Percentiles rank a stretch among this genome's conserved stretches.
Evolutionary conservation across 2,888 invertebrate species (phyloP).

Genomic region (Ectobius pallidus): DNA sequence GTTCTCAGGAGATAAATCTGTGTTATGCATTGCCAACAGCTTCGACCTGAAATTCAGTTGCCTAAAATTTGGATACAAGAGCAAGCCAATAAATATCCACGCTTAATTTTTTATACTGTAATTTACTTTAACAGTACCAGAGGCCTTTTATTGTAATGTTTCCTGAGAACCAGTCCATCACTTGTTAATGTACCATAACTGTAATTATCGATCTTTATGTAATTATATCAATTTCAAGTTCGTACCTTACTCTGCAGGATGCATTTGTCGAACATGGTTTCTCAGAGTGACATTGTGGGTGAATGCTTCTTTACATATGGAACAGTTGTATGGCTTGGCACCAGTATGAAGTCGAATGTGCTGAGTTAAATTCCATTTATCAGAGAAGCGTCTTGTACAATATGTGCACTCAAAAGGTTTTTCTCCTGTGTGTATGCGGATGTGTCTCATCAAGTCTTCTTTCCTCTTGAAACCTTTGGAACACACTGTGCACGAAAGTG

Average conservation of each 20-base stretch:
- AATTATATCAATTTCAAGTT: no score
- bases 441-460: constrained; percentile 23
- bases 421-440: constrained; percentile 31
- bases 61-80: no score
- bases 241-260: not conserved
- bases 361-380: constrained; percentile 34
- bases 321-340: constrained; percentile 29
- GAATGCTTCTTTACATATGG: constrained; percentile 22
- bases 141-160: no score
- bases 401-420: constrained; percentile 24
- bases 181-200: no score
- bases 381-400: constrained; percentile 22
- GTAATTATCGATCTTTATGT: no score
- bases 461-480: constrained; percentile 30
- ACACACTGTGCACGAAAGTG: constrained; percentile 11
- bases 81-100: no score
- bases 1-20: no score
- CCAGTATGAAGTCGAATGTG: constrained; percentile 32
- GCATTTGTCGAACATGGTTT: constrained; percentile 19
- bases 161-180: no score
- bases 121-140: no score
- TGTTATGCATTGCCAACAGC: no score
- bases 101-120: no score
- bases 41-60: no score
- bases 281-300: constrained; percentile 31